Conservation (phyloP, 2,888 invertebrate genomes). For the Drosophila niveifrons region DNA sequence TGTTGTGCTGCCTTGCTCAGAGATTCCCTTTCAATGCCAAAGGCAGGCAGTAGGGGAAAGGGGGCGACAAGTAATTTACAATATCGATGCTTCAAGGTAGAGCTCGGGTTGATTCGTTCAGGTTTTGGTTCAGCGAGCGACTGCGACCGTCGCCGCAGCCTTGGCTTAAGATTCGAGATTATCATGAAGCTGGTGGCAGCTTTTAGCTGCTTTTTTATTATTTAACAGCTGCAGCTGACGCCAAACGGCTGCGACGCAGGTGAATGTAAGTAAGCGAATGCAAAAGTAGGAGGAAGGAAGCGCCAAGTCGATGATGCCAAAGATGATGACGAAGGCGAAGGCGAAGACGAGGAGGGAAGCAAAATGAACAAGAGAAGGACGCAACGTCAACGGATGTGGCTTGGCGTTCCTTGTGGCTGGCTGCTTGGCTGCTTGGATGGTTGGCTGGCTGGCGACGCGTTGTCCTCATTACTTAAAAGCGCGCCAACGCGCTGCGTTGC, state of each 20-base stretch:
- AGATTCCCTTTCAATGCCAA: constrained; percentile 38
- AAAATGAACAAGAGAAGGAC: neutral
- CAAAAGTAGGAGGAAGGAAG: neutral
- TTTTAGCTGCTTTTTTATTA: constrained; percentile 52
- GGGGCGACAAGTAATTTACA: constrained; percentile 58
- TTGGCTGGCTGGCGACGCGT: constrained; percentile 36
- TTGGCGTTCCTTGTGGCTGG: constrained; percentile 6
- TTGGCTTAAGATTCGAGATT: constrained; percentile 58
- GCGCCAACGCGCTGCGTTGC: constrained; percentile 55
- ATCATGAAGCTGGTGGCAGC: constrained; percentile 44
- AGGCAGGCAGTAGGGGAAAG: no score
- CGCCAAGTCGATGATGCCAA: constrained; percentile 5
- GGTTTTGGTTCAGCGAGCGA: neutral
- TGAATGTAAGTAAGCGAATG: constrained; percentile 11
- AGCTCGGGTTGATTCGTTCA: neutral
- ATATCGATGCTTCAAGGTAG: constrained; percentile 55
- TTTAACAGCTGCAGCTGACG: constrained; percentile 57
- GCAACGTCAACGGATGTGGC: constrained; percentile 30
- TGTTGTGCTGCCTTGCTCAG: neutral
- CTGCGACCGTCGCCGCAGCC: no score
- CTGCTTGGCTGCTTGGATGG: no score
- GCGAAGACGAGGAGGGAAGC: neutral
- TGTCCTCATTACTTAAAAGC: constrained; percentile 76
- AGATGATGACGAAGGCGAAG: neutral
- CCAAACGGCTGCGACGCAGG: constrained; percentile 43